A percentile compares a stretch with the other conserved stretches of the same genome.
These are phyloP conservation scores for Ciona savignyi DNA, from an alignment of 23 tunicate species.

Conservation along the genomic window DNA sequence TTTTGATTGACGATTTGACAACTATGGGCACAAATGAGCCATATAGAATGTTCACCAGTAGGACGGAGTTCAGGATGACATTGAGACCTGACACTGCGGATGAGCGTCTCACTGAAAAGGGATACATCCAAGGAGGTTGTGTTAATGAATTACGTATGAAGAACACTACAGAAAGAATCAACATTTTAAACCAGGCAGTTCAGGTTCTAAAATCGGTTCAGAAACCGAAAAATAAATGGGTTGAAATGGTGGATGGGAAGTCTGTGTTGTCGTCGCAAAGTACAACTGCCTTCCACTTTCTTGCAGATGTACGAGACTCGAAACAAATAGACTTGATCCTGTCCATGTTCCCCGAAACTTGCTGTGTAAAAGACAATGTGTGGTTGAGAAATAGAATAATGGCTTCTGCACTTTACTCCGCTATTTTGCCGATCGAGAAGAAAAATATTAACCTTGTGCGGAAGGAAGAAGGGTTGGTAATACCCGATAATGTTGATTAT, in stretches of 20 bases:
- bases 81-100: slow-evolving; percentile 93
- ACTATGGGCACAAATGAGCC: slow-evolving; percentile 90
- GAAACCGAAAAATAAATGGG: slow-evolving; percentile 27
- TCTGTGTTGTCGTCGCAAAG: not conserved
- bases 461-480: slow-evolving; percentile 59
- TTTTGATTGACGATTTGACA: slow-evolving; percentile 81
- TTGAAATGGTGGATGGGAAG: not conserved
- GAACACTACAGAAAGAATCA: slow-evolving; percentile 18
- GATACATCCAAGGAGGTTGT: slow-evolving; percentile 63
- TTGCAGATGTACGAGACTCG: slow-evolving; percentile 17
- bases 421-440: slow-evolving; percentile 26
- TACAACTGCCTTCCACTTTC: slow-evolving; percentile 35
- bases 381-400: slow-evolving; percentile 45
- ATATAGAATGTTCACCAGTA: slow-evolving; percentile 89
- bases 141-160: slow-evolving; percentile 38
- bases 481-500: slow-evolving; percentile 63
- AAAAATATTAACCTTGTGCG: slow-evolving; percentile 37
- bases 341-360: not conserved
- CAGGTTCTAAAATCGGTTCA: slow-evolving; percentile 24
- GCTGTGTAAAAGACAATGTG: slow-evolving; percentile 6
- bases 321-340: not conserved
- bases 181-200: slow-evolving; percentile 9
- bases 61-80: slow-evolving; percentile 77
- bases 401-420: slow-evolving; percentile 41
- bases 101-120: slow-evolving; percentile 58